These are phyloP conservation scores for Notolabrus celidotus DNA, from an alignment of 2,797 vertebrate species.

Conservation along the genomic window DNA sequence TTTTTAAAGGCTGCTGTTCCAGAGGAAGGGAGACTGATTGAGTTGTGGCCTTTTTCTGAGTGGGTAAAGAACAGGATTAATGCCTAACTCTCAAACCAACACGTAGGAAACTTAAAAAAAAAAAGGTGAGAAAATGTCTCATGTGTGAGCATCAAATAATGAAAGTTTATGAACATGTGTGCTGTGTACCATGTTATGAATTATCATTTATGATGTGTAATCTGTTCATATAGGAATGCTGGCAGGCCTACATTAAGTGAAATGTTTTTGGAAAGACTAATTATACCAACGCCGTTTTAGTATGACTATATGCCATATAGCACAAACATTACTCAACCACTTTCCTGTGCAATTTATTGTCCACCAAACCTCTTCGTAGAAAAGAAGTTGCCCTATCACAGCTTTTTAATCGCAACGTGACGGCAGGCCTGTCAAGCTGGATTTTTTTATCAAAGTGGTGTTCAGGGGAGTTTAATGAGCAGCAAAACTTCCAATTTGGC, in stretches of 20 bases:
- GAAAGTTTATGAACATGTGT: conserved; percentile 59
- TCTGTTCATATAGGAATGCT: conserved; percentile 11
- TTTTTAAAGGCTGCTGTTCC: conserved; percentile 75
- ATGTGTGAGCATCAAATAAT: conserved; percentile 64
- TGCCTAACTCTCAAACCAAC: conserved; percentile 70
- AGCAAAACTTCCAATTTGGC: too few relatives aligned
- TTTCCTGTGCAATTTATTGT: not conserved
- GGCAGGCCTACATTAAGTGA: conserved; percentile 25
- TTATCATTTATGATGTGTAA: conserved; percentile 30
- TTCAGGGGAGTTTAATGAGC: too few relatives aligned
- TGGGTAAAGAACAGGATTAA: conserved; percentile 81
- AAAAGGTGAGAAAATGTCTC: conserved; percentile 44
- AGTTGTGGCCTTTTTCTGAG: conserved; percentile 71
- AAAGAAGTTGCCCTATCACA: too few relatives aligned
- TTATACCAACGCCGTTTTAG: not conserved
- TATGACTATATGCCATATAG: conserved; percentile 2
- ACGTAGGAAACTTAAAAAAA: conserved; percentile 29
- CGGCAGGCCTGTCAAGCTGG: too few relatives aligned
- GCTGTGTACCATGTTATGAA: conserved; percentile 40
- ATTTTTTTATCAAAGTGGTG: too few relatives aligned
- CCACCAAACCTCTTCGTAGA: not conserved
- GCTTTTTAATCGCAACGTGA: too few relatives aligned
- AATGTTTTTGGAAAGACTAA: conserved; percentile 31
- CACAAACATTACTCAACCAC: not conserved
- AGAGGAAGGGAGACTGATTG: conserved; percentile 68